Percentiles rank a stretch among this genome's conserved stretches.
These are phyloP conservation scores for Antitype chi DNA, from an alignment of 2,888 invertebrate species.

Conservation along the genomic window DNA sequence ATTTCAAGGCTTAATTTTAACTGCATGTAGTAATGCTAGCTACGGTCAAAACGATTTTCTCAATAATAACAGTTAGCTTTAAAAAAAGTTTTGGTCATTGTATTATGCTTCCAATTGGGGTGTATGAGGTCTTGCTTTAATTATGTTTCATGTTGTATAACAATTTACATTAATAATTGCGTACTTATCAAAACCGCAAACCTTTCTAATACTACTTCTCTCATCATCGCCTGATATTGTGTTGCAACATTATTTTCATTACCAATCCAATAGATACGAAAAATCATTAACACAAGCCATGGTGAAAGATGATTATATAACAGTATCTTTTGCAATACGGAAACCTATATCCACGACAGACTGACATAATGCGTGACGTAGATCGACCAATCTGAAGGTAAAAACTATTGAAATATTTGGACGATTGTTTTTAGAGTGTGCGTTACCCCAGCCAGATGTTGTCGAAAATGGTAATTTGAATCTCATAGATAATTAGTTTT, in stretches of 20 bases:
- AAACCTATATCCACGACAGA: not conserved
- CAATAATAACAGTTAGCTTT: too few species aligned
- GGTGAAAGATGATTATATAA: constrained; percentile 25
- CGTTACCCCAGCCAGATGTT: too few species aligned
- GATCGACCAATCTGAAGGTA: not conserved
- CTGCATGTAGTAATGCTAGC: too few species aligned
- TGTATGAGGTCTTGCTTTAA: too few species aligned
- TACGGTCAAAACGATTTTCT: too few species aligned
- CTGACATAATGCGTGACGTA: not conserved
- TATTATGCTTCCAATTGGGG: too few species aligned
- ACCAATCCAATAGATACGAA: not conserved
- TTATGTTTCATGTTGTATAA: not conserved
- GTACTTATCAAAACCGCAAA: constrained; percentile 11
- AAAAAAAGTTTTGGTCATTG: too few species aligned
- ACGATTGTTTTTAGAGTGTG: too few species aligned
- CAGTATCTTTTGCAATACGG: constrained; percentile 4
- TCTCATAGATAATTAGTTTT: too few species aligned
- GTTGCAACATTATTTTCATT: constrained; percentile 28
- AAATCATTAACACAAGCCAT: constrained; percentile 25
- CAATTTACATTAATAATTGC: constrained; percentile 13
- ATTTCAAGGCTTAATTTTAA: too few species aligned
- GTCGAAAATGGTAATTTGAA: too few species aligned
- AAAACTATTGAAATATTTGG: not conserved
- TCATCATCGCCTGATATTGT: constrained; percentile 10
- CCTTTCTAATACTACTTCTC: not conserved